These are phyloP conservation scores for Ichneumoninae sp. DNA, from an alignment of 2,888 invertebrate species.

Conservation along the genomic window DNA sequence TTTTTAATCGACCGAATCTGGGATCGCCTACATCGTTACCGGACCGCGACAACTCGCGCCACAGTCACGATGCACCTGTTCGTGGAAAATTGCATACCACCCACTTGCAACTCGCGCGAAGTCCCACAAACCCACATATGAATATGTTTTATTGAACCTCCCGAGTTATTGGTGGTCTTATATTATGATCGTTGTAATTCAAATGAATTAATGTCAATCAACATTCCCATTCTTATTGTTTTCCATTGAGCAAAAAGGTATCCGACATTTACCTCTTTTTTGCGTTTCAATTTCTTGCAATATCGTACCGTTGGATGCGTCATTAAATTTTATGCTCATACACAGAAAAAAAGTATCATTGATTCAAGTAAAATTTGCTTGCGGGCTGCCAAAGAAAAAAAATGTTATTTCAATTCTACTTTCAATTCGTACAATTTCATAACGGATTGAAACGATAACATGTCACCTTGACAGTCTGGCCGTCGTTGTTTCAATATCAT, in stretches of 20 bases:
- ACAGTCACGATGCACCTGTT: slow-evolving; percentile 30
- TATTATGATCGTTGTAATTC: background rate
- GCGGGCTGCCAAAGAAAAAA: too few relatives aligned
- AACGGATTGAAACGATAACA: too few relatives aligned
- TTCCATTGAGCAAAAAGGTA: too few relatives aligned
- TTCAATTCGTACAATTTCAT: too few relatives aligned
- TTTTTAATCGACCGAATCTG: slow-evolving; percentile 74
- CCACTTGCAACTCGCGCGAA: background rate
- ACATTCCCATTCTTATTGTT: background rate
- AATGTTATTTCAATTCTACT: too few relatives aligned
- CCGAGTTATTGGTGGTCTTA: background rate
- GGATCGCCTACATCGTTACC: slow-evolving; percentile 72
- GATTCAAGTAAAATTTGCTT: too few relatives aligned
- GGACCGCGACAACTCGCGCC: slow-evolving; percentile 67
- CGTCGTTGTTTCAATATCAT: too few relatives aligned
- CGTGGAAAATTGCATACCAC: background rate
- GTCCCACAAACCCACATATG: background rate
- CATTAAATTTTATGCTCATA: background rate
- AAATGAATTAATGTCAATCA: background rate
- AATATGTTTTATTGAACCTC: background rate
- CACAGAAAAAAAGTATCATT: too few relatives aligned
- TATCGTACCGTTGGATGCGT: too few relatives aligned
- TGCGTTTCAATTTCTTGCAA: too few relatives aligned
- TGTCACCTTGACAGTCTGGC: too few relatives aligned
- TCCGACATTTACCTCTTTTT: too few relatives aligned